Evolutionary conservation across 2,797 vertebrate genomes (phyloP).

Genomic region (Carduelis carduelis): DNA sequence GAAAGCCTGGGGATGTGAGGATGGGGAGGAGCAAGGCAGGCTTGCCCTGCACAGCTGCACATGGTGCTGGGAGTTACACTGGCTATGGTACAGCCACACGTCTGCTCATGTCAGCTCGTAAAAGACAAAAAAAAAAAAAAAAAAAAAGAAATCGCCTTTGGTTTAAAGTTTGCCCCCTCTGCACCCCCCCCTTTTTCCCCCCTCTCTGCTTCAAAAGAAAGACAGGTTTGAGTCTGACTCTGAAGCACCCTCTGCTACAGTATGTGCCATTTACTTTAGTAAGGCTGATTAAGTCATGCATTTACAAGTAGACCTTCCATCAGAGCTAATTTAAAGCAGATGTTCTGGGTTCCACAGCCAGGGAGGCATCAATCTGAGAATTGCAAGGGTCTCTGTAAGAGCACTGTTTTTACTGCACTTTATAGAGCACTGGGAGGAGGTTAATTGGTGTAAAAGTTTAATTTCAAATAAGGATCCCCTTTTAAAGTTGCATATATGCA

Average conservation of each 20-base stretch:
- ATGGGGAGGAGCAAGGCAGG: neutral
- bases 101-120: constrained; percentile 72
- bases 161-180: constrained; percentile 60
- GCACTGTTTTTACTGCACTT: constrained; percentile 53
- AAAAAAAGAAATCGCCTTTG: constrained; percentile 35
- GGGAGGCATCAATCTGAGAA: constrained; percentile 77
- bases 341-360: constrained; percentile 86
- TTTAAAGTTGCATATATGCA: constrained; percentile 71
- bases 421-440: constrained; percentile 58
- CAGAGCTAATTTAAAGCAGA: constrained; percentile 90
- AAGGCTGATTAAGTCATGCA: constrained; percentile 85
- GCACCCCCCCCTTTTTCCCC: neutral
- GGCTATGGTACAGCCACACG: constrained; percentile 67
- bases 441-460: constrained; percentile 70
- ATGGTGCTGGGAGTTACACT: constrained; percentile 15
- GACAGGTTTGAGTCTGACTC: constrained; percentile 69
- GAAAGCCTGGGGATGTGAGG: neutral
- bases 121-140: constrained; percentile 41
- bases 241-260: constrained; percentile 62
- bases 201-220: constrained; percentile 70
- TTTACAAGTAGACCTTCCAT: constrained; percentile 81
- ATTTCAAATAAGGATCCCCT: constrained; percentile 71
- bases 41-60: constrained; percentile 35
- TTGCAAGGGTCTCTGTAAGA: constrained; percentile 46
- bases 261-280: constrained; percentile 76